Evolutionary conservation across 2,797 vertebrate species (phyloP).

Genomic region (Alosa sapidissima): DNA sequence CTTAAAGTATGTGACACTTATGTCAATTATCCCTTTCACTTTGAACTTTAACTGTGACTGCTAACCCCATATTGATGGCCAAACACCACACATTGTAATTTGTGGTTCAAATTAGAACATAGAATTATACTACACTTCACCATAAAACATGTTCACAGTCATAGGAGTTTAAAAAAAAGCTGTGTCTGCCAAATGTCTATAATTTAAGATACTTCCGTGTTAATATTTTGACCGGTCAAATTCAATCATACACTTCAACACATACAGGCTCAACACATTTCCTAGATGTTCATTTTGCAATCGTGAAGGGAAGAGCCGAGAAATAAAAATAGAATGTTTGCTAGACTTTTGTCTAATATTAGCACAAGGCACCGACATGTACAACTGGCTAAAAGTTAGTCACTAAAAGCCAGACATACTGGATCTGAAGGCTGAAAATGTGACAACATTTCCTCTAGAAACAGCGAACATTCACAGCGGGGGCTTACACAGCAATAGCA

Average conservation of each 20-base stretch:
- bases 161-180: conserved; percentile 36
- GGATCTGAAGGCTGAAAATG: neutral
- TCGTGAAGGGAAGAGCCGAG: neutral
- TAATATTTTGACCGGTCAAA: conserved; percentile 42
- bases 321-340: neutral
- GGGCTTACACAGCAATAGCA: conserved; percentile 41
- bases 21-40: neutral
- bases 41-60: conserved; percentile 14
- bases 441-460: conserved; percentile 21
- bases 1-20: neutral
- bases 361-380: neutral
- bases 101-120: conserved; percentile 52
- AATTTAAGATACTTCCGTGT: conserved; percentile 48
- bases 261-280: neutral
- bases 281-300: neutral
- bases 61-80: conserved; percentile 42
- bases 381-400: neutral
- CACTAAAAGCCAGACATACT: neutral
- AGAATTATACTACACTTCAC: conserved; percentile 53
- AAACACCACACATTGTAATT: conserved; percentile 61
- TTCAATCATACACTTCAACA: conserved; percentile 29
- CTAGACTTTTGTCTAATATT: neutral
- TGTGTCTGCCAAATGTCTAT: conserved; percentile 39
- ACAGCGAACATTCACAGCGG: neutral
- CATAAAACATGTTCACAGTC: conserved; percentile 44